A percentile compares a stretch with the other conserved stretches of the same genome.
These are phyloP conservation scores for Brachynemurus nebulosus DNA, from an alignment of 2,888 invertebrate species.

Conservation along the genomic window DNA sequence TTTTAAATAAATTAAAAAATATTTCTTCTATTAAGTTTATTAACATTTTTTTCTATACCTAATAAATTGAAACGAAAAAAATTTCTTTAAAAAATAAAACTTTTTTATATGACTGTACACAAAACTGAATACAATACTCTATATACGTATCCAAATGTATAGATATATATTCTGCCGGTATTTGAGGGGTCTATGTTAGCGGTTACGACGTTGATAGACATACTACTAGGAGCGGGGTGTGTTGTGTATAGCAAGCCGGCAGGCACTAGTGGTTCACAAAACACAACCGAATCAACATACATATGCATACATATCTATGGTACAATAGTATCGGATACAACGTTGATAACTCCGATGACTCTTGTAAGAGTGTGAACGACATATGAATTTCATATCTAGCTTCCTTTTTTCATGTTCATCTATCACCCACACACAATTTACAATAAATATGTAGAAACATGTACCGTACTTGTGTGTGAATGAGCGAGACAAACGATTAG, in stretches of 20 bases:
- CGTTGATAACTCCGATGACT: not conserved
- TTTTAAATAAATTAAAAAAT: too few species aligned
- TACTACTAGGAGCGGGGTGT: not conserved
- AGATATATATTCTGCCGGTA: not conserved
- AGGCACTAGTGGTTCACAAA: not conserved
- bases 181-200: constrained; percentile 30
- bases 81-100: too few species aligned
- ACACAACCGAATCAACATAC: not conserved
- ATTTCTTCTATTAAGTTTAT: too few species aligned
- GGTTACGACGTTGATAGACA: constrained; percentile 22
- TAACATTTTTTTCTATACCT: too few species aligned
- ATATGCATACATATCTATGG: not conserved
- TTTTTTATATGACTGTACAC: not conserved
- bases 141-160: not conserved
- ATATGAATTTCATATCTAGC: not conserved
- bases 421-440: too few species aligned
- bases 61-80: too few species aligned
- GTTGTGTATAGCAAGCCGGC: not conserved
- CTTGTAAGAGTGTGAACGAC: not conserved
- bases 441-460: too few species aligned
- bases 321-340: not conserved
- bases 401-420: not conserved
- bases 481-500: too few species aligned
- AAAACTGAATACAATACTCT: not conserved
- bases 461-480: too few species aligned